A percentile compares a stretch with the other conserved stretches of the same genome.
phyloP scores from a whole-genome alignment of 2,888 invertebrate genomes.

The Aromia moschata region DNA sequence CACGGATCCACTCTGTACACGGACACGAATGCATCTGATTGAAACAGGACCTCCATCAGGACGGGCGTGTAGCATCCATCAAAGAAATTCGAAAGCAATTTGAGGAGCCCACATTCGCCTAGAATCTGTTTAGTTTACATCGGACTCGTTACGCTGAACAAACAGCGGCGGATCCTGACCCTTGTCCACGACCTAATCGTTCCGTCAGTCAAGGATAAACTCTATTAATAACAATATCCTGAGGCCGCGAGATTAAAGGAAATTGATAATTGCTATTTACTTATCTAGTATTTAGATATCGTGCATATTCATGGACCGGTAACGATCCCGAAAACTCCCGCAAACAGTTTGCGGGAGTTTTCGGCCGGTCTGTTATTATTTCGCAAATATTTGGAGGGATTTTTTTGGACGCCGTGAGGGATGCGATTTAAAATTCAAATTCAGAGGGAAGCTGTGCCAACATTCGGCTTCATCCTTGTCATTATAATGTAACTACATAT shows the following conservation, averaged over 20 bases:
- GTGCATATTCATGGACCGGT: constrained; percentile 2
- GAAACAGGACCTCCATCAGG: background rate
- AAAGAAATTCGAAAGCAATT: constrained; percentile 38
- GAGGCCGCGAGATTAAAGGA: constrained; percentile 41
- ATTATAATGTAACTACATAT: no score
- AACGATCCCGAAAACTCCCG: no score
- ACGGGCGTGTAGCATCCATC: constrained; percentile 28
- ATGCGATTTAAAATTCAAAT: no score
- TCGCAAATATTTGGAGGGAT: no score
- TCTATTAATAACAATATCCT: constrained; percentile 42
- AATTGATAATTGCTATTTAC: constrained; percentile 44
- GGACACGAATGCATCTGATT: background rate
- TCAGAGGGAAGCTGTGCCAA: no score
- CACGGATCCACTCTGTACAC: background rate
- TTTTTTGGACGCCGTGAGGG: no score
- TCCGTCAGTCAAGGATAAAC: constrained; percentile 49
- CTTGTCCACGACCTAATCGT: constrained; percentile 47
- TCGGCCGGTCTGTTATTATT: no score
- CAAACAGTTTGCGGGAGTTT: no score
- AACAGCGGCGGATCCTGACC: constrained; percentile 46
- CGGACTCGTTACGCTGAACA: constrained; percentile 47
- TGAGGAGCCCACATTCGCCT: constrained; percentile 37
- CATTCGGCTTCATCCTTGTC: no score
- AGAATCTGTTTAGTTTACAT: constrained; percentile 48
- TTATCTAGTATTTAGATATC: constrained; percentile 19